Evolutionary conservation across 2,888 invertebrate species (phyloP).

Genomic region (Antheraea yamamai): DNA sequence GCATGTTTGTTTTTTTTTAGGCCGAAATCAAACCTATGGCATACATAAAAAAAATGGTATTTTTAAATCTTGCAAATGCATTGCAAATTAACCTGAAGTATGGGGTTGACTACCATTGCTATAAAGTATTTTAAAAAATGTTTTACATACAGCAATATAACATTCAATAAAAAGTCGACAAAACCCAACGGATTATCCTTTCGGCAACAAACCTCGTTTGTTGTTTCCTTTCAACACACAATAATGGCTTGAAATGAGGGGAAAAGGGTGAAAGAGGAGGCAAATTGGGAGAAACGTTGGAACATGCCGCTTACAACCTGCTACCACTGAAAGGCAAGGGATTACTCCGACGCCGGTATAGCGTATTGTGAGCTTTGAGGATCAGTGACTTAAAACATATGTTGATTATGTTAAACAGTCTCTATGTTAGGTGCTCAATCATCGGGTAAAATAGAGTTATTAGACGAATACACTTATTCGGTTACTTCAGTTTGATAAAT

Average conservation of each 20-base stretch:
- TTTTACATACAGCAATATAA: neutral
- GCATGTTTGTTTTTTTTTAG: too few relatives aligned
- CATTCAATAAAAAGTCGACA: neutral
- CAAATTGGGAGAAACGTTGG: neutral
- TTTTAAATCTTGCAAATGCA: too few relatives aligned
- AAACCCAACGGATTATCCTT: neutral
- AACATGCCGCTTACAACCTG: neutral
- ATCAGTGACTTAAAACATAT: neutral
- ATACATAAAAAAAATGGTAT: too few relatives aligned
- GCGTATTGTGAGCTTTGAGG: neutral
- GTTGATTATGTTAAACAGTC: neutral
- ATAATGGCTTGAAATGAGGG: neutral
- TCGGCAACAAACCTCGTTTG: neutral
- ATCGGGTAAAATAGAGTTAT: too few relatives aligned
- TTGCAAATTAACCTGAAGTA: too few relatives aligned
- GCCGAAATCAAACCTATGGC: too few relatives aligned
- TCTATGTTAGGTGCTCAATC: neutral
- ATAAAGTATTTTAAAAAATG: too few relatives aligned
- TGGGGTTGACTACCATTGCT: too few relatives aligned
- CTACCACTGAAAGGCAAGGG: neutral
- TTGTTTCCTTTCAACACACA: conserved; percentile 3
- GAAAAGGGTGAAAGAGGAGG: neutral
- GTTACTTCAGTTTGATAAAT: too few relatives aligned
- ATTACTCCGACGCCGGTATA: neutral
- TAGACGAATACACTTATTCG: too few relatives aligned